Conservation (phyloP, 2,888 invertebrate genomes). For the Caenorhabditis doughertyi region DNA sequence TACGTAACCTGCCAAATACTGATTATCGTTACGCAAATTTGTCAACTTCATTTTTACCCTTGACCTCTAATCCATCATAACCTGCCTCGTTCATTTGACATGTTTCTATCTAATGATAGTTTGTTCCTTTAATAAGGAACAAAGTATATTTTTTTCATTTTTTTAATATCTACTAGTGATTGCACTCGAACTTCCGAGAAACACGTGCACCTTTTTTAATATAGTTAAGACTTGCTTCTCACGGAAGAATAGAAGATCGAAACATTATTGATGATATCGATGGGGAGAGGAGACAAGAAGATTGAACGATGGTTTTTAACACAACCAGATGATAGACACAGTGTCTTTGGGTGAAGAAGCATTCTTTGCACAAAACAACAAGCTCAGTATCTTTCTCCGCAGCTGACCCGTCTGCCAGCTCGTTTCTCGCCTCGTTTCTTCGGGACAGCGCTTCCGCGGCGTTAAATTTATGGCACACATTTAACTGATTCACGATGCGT, state of each 20-base stretch:
- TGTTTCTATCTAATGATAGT: background rate
- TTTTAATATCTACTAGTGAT: background rate
- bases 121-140: background rate
- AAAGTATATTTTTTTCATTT: background rate
- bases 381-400: constrained; percentile 17
- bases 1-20: constrained; percentile 53
- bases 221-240: background rate
- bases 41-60: constrained; percentile 45
- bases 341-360: constrained; percentile 49
- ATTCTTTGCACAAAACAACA: constrained; percentile 54
- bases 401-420: constrained; percentile 60
- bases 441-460: constrained; percentile 16
- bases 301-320: constrained; percentile 66
- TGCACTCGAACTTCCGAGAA: constrained; percentile 2
- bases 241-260: constrained; percentile 27
- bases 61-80: constrained; percentile 31
- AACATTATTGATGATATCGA: constrained; percentile 64
- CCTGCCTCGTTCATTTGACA: background rate
- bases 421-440: constrained; percentile 47
- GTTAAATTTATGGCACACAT: constrained; percentile 55
- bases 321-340: constrained; percentile 61
- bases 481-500: constrained; percentile 52
- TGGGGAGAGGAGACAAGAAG: constrained; percentile 43
- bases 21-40: constrained; percentile 63
- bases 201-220: constrained; percentile 5